These are phyloP conservation scores for Pygocentrus nattereri DNA, from an alignment of 2,797 vertebrate species.

Conservation along the genomic window DNA sequence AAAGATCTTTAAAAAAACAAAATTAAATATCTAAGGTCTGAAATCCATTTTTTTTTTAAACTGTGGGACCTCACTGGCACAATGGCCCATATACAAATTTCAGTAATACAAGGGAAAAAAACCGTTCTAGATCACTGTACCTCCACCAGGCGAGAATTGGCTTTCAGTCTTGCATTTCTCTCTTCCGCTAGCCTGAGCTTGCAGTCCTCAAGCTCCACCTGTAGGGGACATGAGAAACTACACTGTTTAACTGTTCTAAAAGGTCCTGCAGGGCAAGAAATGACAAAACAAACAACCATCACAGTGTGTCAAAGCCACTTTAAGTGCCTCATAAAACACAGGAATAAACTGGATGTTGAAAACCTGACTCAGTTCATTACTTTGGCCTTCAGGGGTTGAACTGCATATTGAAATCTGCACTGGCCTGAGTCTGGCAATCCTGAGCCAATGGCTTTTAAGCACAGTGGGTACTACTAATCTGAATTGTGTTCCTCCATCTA, in stretches of 20 bases:
- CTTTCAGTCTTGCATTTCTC: constrained; percentile 83
- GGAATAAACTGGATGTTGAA: too few relatives aligned
- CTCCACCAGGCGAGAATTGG: constrained; percentile 86
- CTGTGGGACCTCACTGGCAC: too few relatives aligned
- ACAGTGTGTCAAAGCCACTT: too few relatives aligned
- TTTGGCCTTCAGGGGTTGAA: too few relatives aligned
- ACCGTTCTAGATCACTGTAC: constrained; percentile 68
- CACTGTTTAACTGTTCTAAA: neutral
- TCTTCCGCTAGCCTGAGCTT: constrained; percentile 86
- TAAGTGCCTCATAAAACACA: neutral
- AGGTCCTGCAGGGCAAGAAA: too few relatives aligned
- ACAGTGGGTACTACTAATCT: neutral
- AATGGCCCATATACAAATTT: too few relatives aligned
- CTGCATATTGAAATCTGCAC: too few relatives aligned
- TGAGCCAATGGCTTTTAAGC: neutral
- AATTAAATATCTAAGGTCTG: too few relatives aligned
- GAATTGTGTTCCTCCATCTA: too few relatives aligned
- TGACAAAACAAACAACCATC: too few relatives aligned
- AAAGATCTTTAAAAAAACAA: too few relatives aligned
- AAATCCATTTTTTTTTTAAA: too few relatives aligned
- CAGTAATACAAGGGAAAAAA: neutral
- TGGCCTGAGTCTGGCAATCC: neutral
- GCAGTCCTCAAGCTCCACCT: constrained; percentile 90
- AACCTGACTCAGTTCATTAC: neutral
- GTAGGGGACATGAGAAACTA: constrained; percentile 43